Conservation (phyloP, 2,888 invertebrate species). For the Nephrotoma guestfalica region DNA sequence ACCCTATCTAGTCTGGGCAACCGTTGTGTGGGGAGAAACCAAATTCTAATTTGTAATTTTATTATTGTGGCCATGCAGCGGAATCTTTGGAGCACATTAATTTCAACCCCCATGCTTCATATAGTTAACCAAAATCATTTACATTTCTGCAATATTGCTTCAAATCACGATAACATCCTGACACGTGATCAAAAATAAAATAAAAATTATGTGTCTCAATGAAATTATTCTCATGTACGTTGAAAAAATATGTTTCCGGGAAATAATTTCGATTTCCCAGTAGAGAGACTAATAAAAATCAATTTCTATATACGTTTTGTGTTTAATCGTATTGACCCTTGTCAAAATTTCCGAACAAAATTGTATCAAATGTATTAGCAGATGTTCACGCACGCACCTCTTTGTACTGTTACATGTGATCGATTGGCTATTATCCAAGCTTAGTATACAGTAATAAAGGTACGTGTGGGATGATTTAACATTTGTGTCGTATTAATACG, state of each 20-base stretch:
- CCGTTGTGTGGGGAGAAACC: too few species aligned
- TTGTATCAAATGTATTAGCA: not conserved
- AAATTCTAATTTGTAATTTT: too few species aligned
- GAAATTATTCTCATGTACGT: not conserved
- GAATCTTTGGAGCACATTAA: too few species aligned
- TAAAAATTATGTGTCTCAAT: not conserved
- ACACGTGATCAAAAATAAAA: not conserved
- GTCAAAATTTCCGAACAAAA: not conserved
- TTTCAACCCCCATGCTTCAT: too few species aligned
- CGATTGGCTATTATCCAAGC: not conserved
- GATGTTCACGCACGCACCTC: not conserved
- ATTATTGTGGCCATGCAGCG: too few species aligned
- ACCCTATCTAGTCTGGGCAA: too few species aligned
- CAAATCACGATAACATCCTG: not conserved
- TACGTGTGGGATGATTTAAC: not conserved
- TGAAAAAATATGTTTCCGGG: not conserved
- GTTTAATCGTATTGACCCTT: not conserved
- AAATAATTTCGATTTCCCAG: not conserved
- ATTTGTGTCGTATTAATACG: not conserved
- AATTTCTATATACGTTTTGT: not conserved
- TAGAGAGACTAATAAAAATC: not conserved
- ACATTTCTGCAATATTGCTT: too few species aligned
- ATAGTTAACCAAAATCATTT: too few species aligned
- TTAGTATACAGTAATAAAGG: not conserved
- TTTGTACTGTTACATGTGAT: not conserved